Evolutionary conservation across 2,888 invertebrate genomes (phyloP).

Genomic region (Drosophila eohydei): DNA sequence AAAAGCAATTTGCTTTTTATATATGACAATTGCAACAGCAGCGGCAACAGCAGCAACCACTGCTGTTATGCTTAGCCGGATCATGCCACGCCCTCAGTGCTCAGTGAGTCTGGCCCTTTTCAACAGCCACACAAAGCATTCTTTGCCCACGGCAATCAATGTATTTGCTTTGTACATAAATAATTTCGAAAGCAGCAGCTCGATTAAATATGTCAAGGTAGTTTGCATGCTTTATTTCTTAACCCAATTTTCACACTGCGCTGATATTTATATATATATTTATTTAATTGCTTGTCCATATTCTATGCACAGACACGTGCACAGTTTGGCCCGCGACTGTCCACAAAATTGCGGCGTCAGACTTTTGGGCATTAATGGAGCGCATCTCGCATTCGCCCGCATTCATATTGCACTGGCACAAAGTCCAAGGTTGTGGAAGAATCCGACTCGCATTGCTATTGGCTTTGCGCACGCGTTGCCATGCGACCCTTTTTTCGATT

Average conservation of each 20-base stretch:
- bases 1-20: conserved; percentile 15
- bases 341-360: conserved; percentile 29
- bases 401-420: conserved; percentile 18
- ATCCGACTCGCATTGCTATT: conserved; percentile 5
- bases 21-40: conserved; percentile 42
- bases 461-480: background rate
- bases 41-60: background rate
- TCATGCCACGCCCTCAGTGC: background rate
- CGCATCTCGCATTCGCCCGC: conserved; percentile 11
- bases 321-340: conserved; percentile 9
- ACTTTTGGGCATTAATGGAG: conserved; percentile 38
- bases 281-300: conserved; percentile 18
- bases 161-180: conserved; percentile 41
- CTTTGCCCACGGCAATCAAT: conserved; percentile 27
- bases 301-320: conserved; percentile 22
- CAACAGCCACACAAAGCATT: background rate
- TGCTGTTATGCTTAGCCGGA: conserved; percentile 28
- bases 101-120: background rate
- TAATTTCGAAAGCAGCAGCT: conserved; percentile 53
- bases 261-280: conserved; percentile 18
- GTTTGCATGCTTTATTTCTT: conserved; percentile 76
- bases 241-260: conserved; percentile 67
- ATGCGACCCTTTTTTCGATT: conserved; percentile 11
- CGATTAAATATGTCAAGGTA: conserved; percentile 71
- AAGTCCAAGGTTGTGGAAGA: conserved; percentile 51